Percentiles rank a stretch among this genome's conserved stretches.
phyloP scores from a whole-genome alignment of 92 coral and sea anemone species.

The Zoanthus gigantus region DNA sequence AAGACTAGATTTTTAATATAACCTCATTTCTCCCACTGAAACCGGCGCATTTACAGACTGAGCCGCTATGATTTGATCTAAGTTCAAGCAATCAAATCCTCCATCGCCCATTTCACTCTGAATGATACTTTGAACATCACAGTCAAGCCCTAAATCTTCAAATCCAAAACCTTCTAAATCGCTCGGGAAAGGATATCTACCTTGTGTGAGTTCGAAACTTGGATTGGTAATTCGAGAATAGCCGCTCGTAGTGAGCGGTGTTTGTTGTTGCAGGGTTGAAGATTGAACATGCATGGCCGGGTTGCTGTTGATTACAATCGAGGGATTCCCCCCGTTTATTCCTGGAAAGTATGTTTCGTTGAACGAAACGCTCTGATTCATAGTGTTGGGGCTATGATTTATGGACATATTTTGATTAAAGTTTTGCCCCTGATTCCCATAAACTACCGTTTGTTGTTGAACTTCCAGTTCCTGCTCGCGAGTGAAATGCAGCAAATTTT shows the following conservation, averaged over 20 bases:
- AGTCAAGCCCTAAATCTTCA: slow-evolving; percentile 80
- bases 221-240: slow-evolving; percentile 43
- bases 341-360: slow-evolving; percentile 29
- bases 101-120: slow-evolving; percentile 96
- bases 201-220: slow-evolving; percentile 16
- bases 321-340: slow-evolving; percentile 43
- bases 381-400: slow-evolving; percentile 31
- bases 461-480: slow-evolving; percentile 72
- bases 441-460: slow-evolving; percentile 51
- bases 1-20: slow-evolving; percentile 50
- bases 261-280: slow-evolving; percentile 15
- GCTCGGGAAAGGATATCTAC: slow-evolving; percentile 77
- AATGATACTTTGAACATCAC: slow-evolving; percentile 92
- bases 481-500: slow-evolving; percentile 34
- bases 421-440: slow-evolving; percentile 42
- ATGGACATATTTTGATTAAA: slow-evolving; percentile 39
- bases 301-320: slow-evolving; percentile 39
- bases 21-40: slow-evolving; percentile 79
- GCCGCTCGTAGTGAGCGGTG: slow-evolving; percentile 9
- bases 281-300: slow-evolving; percentile 22
- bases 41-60: slow-evolving; percentile 70
- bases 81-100: slow-evolving; percentile 85
- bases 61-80: slow-evolving; percentile 85
- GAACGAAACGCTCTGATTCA: slow-evolving; percentile 13
- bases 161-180: slow-evolving; percentile 84